Percentiles rank a stretch among this genome's conserved stretches.
phyloP scores from a whole-genome alignment of 2,888 invertebrate genomes.

The Xiphydria camelus region DNA sequence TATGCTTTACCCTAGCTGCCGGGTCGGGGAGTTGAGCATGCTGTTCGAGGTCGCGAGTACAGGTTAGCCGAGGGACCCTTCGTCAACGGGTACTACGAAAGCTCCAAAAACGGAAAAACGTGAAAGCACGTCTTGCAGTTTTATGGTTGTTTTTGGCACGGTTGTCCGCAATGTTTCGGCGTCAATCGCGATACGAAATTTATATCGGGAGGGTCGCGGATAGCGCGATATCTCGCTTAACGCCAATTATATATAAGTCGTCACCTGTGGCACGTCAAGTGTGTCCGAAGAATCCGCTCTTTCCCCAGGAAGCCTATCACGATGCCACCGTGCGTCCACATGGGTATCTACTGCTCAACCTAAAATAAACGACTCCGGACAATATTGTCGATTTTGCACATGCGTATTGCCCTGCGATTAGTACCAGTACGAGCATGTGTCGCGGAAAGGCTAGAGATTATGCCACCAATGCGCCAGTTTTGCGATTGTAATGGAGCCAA shows the following conservation, averaged over 20 bases:
- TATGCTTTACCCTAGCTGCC: too few species aligned
- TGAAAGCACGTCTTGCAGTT: slow-evolving; percentile 20
- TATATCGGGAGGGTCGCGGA: slow-evolving; percentile 12
- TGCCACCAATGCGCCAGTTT: slow-evolving; percentile 2
- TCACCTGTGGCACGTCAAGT: slow-evolving; percentile 9
- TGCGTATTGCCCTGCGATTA: slow-evolving; percentile 10
- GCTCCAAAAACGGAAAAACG: not conserved
- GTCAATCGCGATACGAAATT: slow-evolving; percentile 11
- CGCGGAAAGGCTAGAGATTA: slow-evolving; percentile 1
- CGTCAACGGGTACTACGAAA: slow-evolving; percentile 13
- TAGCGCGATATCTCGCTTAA: not conserved
- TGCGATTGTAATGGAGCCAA: slow-evolving; percentile 4
- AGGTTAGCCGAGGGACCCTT: slow-evolving; percentile 1
- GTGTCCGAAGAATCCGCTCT: slow-evolving; percentile 5
- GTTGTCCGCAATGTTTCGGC: slow-evolving; percentile 12
- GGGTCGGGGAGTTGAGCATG: not conserved
- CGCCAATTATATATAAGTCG: slow-evolving; percentile 5
- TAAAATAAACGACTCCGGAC: slow-evolving; percentile 20
- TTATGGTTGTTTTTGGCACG: slow-evolving; percentile 22
- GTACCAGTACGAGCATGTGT: slow-evolving; percentile 2
- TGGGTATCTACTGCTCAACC: slow-evolving; percentile 24
- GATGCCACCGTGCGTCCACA: slow-evolving; percentile 19
- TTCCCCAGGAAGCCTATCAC: slow-evolving; percentile 18
- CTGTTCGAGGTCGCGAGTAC: slow-evolving; percentile 3
- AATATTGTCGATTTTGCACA: slow-evolving; percentile 13